Conservation (phyloP, 1,140 invertebrate genomes). For the Tetramorium parvispinum region DNA sequence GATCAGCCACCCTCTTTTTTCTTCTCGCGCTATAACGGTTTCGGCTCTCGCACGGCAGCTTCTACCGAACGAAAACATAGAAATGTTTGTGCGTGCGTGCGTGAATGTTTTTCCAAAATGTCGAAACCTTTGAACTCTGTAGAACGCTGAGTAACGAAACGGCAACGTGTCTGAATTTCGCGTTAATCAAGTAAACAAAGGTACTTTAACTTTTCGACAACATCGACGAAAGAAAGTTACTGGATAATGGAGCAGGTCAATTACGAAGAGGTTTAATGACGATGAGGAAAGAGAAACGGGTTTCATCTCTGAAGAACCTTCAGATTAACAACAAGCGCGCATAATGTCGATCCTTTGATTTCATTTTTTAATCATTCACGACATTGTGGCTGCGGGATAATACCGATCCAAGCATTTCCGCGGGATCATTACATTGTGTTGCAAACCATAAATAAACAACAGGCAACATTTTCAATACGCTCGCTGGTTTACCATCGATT, state of each 20-base stretch:
- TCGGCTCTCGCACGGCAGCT: neutral
- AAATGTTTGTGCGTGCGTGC: neutral
- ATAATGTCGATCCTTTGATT: neutral
- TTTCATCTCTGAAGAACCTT: neutral
- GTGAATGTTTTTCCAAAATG: neutral
- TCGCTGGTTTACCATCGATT: neutral
- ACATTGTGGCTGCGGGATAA: neutral
- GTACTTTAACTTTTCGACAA: neutral
- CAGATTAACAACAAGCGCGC: neutral
- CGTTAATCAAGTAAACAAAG: neutral
- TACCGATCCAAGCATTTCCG: neutral
- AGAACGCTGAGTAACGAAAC: too few species aligned
- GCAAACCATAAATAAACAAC: slow-evolving; percentile 23
- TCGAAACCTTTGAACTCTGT: neutral
- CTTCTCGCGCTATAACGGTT: neutral
- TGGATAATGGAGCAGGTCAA: neutral
- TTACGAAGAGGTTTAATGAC: slow-evolving; percentile 11
- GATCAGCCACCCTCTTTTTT: neutral
- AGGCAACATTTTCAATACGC: slow-evolving; percentile 10
- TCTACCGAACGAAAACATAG: neutral
- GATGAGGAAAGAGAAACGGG: neutral
- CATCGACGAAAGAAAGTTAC: neutral
- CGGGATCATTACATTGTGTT: neutral
- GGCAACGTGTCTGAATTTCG: neutral
- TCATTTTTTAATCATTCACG: neutral